phyloP scores from a whole-genome alignment of 2,888 invertebrate species.

The Dascillus cervinus region DNA sequence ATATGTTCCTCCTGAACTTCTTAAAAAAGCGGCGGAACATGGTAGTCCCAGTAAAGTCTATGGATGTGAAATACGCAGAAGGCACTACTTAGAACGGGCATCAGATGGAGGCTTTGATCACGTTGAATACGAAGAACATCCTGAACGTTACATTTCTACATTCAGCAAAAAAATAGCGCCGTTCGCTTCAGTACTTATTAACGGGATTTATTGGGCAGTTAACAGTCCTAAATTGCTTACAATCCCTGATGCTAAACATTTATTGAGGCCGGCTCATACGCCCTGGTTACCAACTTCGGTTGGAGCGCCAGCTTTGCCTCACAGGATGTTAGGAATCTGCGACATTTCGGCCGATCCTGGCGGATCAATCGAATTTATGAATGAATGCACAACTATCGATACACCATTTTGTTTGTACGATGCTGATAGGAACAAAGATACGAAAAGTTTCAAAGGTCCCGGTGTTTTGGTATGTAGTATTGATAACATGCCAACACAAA shows the following conservation, averaged over 20 bases:
- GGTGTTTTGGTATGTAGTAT: slow-evolving; percentile 99
- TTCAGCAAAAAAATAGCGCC: slow-evolving; percentile 97
- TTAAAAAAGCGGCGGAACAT: slow-evolving; percentile 92
- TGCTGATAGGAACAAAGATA: slow-evolving; percentile 95
- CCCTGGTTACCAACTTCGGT: slow-evolving; percentile 90
- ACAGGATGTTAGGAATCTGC: slow-evolving; percentile 89
- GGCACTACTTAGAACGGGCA: slow-evolving; percentile 88
- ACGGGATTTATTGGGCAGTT: slow-evolving; percentile 99
- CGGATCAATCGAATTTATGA: slow-evolving; percentile 88
- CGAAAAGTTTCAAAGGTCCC: slow-evolving; percentile 91
- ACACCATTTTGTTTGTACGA: slow-evolving; percentile 99
- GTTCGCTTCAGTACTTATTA: slow-evolving; percentile 92
- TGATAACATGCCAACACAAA: slow-evolving; percentile 99
- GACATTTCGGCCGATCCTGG: slow-evolving; percentile 99
- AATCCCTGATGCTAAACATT: slow-evolving; percentile 94
- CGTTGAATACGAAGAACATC: slow-evolving; percentile 81
- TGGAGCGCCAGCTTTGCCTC: slow-evolving; percentile 81
- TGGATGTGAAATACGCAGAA: slow-evolving; percentile 88
- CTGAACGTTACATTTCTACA: slow-evolving; percentile 89
- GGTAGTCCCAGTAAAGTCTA: slow-evolving; percentile 96
- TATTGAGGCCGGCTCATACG: slow-evolving; percentile 79
- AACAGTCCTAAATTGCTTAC: slow-evolving; percentile 93
- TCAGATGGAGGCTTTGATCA: slow-evolving; percentile 89
- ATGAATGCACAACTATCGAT: slow-evolving; percentile 98
- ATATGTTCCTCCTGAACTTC: slow-evolving; percentile 91